phyloP scores from a whole-genome alignment of 2,888 invertebrate genomes.

The Aleiodes leptofemur region DNA sequence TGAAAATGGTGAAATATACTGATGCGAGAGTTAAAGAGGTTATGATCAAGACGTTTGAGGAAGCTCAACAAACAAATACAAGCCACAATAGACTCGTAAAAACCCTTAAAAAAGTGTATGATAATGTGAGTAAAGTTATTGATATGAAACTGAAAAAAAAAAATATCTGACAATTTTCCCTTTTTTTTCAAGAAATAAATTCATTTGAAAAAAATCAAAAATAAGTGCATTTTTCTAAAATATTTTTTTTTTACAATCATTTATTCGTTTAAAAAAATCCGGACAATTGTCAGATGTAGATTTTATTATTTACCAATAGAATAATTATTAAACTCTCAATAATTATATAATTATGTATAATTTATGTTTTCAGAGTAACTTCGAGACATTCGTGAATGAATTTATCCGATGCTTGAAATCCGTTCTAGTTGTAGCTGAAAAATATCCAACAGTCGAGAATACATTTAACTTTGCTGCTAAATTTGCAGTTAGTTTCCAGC shows the following conservation, averaged over 20 bases:
- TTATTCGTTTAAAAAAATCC: too few species aligned
- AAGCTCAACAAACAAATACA: slow-evolving; percentile 81
- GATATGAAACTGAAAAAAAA: background rate
- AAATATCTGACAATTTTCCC: too few species aligned
- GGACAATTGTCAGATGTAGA: too few species aligned
- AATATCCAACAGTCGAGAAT: slow-evolving; percentile 82
- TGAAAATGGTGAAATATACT: slow-evolving; percentile 24
- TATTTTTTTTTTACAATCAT: too few species aligned
- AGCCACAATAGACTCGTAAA: slow-evolving; percentile 81
- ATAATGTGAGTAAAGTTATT: slow-evolving; percentile 77
- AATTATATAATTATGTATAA: background rate
- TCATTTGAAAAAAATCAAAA: too few species aligned
- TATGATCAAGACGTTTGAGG: slow-evolving; percentile 77
- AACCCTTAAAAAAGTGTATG: slow-evolving; percentile 80
- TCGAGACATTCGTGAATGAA: slow-evolving; percentile 79
- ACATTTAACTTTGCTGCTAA: slow-evolving; percentile 84
- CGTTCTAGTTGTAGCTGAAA: slow-evolving; percentile 81
- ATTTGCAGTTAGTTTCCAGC: slow-evolving; percentile 80
- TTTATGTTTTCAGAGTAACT: slow-evolving; percentile 75
- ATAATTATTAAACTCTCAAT: slow-evolving; percentile 2
- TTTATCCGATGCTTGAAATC: slow-evolving; percentile 65
- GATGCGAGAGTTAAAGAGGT: slow-evolving; percentile 36
- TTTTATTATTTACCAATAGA: too few species aligned
- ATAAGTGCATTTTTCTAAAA: too few species aligned
- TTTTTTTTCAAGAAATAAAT: too few species aligned